Percentiles rank a stretch among this genome's conserved stretches.
Evolutionary conservation across 1,140 invertebrate species (phyloP).

Genomic region (Bombus sylvicola): DNA sequence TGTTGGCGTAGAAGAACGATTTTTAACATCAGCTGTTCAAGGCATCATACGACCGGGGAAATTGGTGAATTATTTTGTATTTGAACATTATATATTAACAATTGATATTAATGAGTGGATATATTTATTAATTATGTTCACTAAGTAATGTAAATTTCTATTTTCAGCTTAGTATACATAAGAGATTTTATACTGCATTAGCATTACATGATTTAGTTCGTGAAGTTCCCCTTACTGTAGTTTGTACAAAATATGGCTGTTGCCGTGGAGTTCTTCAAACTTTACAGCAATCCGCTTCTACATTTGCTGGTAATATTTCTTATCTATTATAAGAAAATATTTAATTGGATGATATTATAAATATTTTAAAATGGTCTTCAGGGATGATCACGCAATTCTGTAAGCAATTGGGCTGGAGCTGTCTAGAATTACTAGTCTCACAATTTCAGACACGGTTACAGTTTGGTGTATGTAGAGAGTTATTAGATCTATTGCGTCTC

Average conservation of each 20-base stretch:
- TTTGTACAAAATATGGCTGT: constrained; percentile 93
- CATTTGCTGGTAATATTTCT: constrained; percentile 91
- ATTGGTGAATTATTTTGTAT: constrained; percentile 72
- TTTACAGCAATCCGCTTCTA: constrained; percentile 96
- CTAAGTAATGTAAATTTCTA: constrained; percentile 2
- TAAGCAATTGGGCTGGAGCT: constrained; percentile 95
- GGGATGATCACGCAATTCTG: constrained; percentile 97
- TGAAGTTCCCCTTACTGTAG: constrained; percentile 91
- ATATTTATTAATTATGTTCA: neutral
- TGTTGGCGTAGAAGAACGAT: constrained; percentile 96
- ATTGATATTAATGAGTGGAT: neutral
- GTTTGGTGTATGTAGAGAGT: constrained; percentile 96
- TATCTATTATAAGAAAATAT: neutral
- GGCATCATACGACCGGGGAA: constrained; percentile 86
- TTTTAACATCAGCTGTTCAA: constrained; percentile 91
- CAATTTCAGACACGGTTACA: constrained; percentile 97
- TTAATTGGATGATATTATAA: neutral
- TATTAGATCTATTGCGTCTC: constrained; percentile 95
- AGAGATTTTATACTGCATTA: constrained; percentile 95
- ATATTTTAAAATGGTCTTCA: constrained; percentile 73
- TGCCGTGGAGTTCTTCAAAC: constrained; percentile 94
- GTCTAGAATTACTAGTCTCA: constrained; percentile 93
- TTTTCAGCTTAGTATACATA: constrained; percentile 81
- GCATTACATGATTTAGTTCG: constrained; percentile 96
- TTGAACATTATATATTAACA: neutral